Percentiles rank a stretch among this genome's conserved stretches.
phyloP scores from a whole-genome alignment of 1,140 invertebrate genomes.

The Ctenoplectra terminalis region DNA sequence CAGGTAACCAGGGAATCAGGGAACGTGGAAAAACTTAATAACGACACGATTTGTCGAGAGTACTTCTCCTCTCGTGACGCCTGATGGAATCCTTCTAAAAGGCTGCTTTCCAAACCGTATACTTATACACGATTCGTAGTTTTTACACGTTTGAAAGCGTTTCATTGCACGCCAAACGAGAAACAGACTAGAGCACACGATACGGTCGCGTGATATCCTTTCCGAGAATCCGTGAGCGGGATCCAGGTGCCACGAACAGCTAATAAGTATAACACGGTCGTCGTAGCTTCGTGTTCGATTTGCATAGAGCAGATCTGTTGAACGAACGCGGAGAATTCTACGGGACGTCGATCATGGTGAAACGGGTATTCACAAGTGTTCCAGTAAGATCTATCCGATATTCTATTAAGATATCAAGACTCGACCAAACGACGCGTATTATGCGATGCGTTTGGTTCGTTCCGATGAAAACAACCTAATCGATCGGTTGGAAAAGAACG shows the following conservation, averaged over 20 bases:
- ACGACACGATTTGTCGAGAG: slow-evolving; percentile 6
- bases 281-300: slow-evolving; percentile 9
- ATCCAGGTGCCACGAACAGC: not conserved
- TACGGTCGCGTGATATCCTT: slow-evolving; percentile 32
- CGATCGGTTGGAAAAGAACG: not conserved
- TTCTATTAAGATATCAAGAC: slow-evolving; percentile 27
- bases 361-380: not conserved
- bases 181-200: not conserved
- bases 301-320: slow-evolving; percentile 28
- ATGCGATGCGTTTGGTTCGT: too few relatives aligned
- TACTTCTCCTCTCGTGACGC: not conserved
- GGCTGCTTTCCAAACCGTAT: not conserved
- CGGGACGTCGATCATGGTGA: slow-evolving; percentile 17
- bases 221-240: slow-evolving; percentile 19
- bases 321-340: not conserved
- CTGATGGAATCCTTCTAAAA: not conserved
- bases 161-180: slow-evolving; percentile 8
- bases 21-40: not conserved
- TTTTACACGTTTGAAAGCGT: not conserved
- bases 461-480: not conserved
- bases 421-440: not conserved
- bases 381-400: slow-evolving; percentile 37
- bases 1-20: not conserved
- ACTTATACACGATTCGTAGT: not conserved
- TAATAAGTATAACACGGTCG: slow-evolving; percentile 24